phyloP scores from a whole-genome alignment of 2,888 invertebrate species.

The Platycheirus rosarum region DNA sequence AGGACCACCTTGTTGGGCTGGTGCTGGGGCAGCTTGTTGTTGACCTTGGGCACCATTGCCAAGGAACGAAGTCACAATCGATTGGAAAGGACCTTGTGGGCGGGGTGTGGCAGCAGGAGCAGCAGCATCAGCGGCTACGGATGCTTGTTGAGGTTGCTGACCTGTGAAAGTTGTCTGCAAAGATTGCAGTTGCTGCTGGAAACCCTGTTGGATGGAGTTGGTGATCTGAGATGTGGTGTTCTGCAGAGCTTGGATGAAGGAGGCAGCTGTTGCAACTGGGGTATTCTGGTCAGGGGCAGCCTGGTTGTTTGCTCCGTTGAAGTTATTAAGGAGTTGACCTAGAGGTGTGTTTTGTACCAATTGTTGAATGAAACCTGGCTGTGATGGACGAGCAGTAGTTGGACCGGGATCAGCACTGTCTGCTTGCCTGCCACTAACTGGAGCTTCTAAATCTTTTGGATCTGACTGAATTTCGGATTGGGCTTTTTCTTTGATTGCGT shows the following conservation, averaged over 20 bases:
- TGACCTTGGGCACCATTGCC: conserved; percentile 77
- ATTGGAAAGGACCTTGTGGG: conserved; percentile 80
- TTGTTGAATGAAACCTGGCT: conserved; percentile 67
- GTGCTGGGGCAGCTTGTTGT: conserved; percentile 72
- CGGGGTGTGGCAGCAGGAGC: conserved; percentile 77
- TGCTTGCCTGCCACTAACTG: conserved; percentile 58
- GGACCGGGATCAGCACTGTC: conserved; percentile 52
- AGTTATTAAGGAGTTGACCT: conserved; percentile 78
- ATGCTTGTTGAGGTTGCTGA: conserved; percentile 67
- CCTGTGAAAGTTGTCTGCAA: conserved; percentile 69
- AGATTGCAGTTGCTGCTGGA: conserved; percentile 63
- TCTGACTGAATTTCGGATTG: conserved; percentile 4
- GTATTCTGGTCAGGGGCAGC: conserved; percentile 57
- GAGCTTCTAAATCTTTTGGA: conserved; percentile 12
- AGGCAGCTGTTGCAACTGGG: conserved; percentile 55
- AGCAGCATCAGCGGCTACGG: conserved; percentile 67
- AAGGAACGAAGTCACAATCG: conserved; percentile 78
- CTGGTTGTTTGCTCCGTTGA: conserved; percentile 59
- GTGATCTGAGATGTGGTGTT: conserved; percentile 66
- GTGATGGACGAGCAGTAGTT: conserved; percentile 62
- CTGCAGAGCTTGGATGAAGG: conserved; percentile 65
- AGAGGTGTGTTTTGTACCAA: conserved; percentile 78
- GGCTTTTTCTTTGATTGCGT: conserved; percentile 40
- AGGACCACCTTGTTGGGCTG: conserved; percentile 77
- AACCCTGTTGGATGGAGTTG: conserved; percentile 65